Evolutionary conservation across 1,140 invertebrate genomes (phyloP).

Genomic region (Formica exsecta): DNA sequence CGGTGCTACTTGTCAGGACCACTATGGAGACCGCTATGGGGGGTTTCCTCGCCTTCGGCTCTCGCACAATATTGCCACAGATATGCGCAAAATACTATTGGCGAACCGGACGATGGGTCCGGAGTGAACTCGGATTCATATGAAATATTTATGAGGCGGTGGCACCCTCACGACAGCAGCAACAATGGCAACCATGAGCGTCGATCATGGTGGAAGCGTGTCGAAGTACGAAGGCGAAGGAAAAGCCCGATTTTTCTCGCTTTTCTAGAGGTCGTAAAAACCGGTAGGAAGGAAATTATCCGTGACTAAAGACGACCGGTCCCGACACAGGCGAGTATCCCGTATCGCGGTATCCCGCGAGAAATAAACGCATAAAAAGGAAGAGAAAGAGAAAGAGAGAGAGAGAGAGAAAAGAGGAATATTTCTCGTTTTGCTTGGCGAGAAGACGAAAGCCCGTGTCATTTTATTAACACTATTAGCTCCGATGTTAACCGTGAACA

Average conservation of each 20-base stretch:
- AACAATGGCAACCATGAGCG: conserved; percentile 74
- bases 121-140: background rate
- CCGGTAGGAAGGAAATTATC: conserved; percentile 62
- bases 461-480: conserved; percentile 63
- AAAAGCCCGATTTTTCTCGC: conserved; percentile 73
- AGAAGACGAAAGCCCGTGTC: conserved; percentile 34
- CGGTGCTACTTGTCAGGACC: conserved; percentile 14
- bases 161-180: conserved; percentile 51
- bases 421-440: background rate
- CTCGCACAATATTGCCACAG: conserved; percentile 19
- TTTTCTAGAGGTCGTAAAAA: conserved; percentile 34
- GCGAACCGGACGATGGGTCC: conserved; percentile 2
- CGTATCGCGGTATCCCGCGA: conserved; percentile 26
- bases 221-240: conserved; percentile 52
- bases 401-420: background rate
- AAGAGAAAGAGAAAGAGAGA: background rate
- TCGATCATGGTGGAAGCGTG: conserved; percentile 73
- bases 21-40: background rate
- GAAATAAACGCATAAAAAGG: conserved; percentile 30
- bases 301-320: conserved; percentile 66
- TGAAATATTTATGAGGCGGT: conserved; percentile 49
- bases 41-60: background rate
- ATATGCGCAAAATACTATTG: conserved; percentile 31
- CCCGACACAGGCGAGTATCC: conserved; percentile 10
- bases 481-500: conserved; percentile 27